Percentiles rank a stretch among this genome's conserved stretches.
Evolutionary conservation across 2,113 vertebrate species (phyloP).

Genomic region (Tympanuchus pallidicinctus): DNA sequence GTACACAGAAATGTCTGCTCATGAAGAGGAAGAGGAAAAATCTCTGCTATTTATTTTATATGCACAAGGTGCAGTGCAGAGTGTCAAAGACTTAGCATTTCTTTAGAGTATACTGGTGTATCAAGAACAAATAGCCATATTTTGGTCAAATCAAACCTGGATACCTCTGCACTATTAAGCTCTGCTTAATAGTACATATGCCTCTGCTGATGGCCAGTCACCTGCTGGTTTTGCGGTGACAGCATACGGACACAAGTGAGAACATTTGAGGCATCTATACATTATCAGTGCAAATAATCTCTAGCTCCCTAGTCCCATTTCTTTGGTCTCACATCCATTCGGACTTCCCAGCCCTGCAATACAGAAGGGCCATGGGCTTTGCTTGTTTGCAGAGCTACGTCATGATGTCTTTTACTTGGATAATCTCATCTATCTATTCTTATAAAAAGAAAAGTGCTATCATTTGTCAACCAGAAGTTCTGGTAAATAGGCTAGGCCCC

Average conservation of each 20-base stretch:
- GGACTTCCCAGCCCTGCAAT: neutral
- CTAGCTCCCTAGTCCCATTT: neutral
- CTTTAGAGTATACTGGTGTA: neutral
- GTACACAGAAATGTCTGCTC: neutral
- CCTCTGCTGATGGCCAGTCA: neutral
- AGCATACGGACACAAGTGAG: neutral
- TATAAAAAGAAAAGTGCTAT: neutral
- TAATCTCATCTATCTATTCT: neutral
- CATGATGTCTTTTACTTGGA: neutral
- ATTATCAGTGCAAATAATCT: neutral
- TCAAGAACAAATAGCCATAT: neutral
- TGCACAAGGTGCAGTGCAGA: neutral
- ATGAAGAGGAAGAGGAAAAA: neutral
- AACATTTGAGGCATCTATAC: neutral
- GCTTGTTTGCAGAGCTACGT: neutral
- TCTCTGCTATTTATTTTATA: neutral
- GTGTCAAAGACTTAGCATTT: neutral
- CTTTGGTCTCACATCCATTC: neutral
- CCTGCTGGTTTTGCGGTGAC: neutral
- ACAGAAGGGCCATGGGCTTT: neutral
- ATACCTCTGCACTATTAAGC: neutral
- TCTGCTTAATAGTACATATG: neutral
- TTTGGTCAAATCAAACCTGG: neutral
- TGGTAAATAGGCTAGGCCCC: slow-evolving; percentile 1
- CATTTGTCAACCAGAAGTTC: neutral